Evolutionary conservation across 2,888 invertebrate genomes (phyloP), one percentile per base, ranked within the genome.

Genomic region (Drosophila siamana): DNA sequence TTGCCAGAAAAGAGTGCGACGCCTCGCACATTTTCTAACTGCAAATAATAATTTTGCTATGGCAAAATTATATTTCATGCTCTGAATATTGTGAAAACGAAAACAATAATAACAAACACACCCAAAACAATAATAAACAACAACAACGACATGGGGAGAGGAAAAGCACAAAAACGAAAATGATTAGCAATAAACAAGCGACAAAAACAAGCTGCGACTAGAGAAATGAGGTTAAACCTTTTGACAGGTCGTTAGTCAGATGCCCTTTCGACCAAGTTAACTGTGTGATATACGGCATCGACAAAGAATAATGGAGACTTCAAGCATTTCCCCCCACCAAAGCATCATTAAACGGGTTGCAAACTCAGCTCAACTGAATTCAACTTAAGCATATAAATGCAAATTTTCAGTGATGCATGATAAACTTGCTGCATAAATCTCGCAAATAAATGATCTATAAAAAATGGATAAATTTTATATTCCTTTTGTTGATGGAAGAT

Each of bases 31-130:
- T 85, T 83, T 88, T 88, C 86, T 72, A 88, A 77, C 83, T 71
- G 69, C 60, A 86, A 83, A 86, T 86, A 83, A 88, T 88, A 78
- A 82, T 77, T 88, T 62, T 60, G 68, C 57, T 56, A 50, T 74
- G 69, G 66, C 70, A 66, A 80, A 88, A 82, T 88, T 86, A 83
- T 77, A 86, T 87, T 89, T 87, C 86, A 87, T 82, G 85, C 89
- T 87, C 87, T 75, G 75, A 70, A 86, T 66, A 69, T 86, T 80
- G 60, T 78, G 55, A 72, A 52, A 77, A 70, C 64, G 69, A 80
- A 80, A 70, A 77, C 75, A 76, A 79, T 67, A 77, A 74, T 68
- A 74, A 68, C 74, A 74, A 46, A n/a, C 59, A 55, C 74, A 74
- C 40, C 46, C 41, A 7, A 68, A 6, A 69, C 55, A 36, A 28